Base-by-base conservation (phyloP, 2,113 vertebrate genomes). In the Eulemur rufifrons region DNA sequence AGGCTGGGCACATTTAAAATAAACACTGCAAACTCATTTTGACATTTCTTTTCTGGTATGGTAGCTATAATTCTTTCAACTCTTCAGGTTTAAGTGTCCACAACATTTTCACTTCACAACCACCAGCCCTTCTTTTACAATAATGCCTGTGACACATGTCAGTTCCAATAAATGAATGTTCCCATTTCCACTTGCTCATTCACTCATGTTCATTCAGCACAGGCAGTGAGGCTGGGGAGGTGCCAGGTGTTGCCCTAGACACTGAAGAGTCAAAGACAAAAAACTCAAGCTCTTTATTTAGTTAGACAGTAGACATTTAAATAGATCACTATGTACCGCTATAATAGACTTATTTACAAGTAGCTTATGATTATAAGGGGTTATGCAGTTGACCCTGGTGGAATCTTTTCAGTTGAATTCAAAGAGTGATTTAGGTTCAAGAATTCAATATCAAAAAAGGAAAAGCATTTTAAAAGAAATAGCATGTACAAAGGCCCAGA, bases 121-220 rank as follows among this genome's bases (percentile, higher is more conserved):
- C 59, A 87, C 76, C 42, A 87, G 20, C 25, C 14, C 68, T 73
- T 83, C 74, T 93, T 91, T 92, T 63, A 81, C 17, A 15, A 6
- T 82, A 76, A 92, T 25, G 32, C 39, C 76, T 54, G 4, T 92
- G 81, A 96, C 95, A 97, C 37, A 71, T 81, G 84, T 68, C 95
- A 63, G 39, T 92, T 96, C 64, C 68, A 74, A 88, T 88, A 86
- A 90, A 37, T 85, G 64, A 73, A 12, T 52, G 6, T 92, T 87
- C 94, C 56, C 42, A 52, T 47, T 84, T 81, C 42, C 3, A 63
- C 56, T 32, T 71, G 45, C 39, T 94, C 68, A 37, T 77, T 81
- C n/a, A 21, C 34, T 52, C 11, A 20, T 73, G 34, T 66, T 82
- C 83, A 45, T 73, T 89, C 73, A 85, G n/a, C 18, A 78, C 10